phyloP scores from a whole-genome alignment of 2,797 vertebrate species.

The Glyptemys insculpta region DNA sequence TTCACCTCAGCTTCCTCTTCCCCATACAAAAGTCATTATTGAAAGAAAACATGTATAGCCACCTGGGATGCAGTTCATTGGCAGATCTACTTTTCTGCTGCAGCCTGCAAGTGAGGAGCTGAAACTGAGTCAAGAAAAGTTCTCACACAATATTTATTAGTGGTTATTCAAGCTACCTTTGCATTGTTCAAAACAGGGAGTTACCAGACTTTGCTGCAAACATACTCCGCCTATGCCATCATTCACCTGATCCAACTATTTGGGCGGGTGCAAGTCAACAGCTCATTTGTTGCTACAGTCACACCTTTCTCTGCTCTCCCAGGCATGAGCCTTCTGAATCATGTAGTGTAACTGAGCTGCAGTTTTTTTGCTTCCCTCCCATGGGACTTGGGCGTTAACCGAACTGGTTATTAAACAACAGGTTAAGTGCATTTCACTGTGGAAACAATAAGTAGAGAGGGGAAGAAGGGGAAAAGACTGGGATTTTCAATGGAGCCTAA shows the following conservation, averaged over 20 bases:
- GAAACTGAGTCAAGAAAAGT: neutral
- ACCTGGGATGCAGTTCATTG: constrained; percentile 81
- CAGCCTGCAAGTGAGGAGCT: neutral
- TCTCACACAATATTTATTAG: neutral
- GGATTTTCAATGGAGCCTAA: neutral
- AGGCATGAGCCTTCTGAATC: constrained; percentile 36
- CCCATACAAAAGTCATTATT: neutral
- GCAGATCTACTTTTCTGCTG: constrained; percentile 59
- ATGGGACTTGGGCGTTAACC: neutral
- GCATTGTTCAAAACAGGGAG: constrained; percentile 51
- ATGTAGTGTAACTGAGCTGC: rapidly evolving
- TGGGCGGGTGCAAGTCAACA: constrained; percentile 61
- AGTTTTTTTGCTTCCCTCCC: neutral
- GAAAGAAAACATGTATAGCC: constrained; percentile 41
- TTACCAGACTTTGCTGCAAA: constrained; percentile 19
- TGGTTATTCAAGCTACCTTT: constrained; percentile 37
- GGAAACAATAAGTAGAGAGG: neutral
- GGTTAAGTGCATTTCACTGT: neutral
- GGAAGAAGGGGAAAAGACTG: neutral
- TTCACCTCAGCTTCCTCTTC: neutral
- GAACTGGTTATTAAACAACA: neutral
- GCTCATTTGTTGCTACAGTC: neutral
- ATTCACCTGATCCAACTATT: constrained; percentile 36
- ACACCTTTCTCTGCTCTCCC: constrained; percentile 6
- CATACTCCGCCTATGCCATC: constrained; percentile 27